Percentiles rank a stretch among this genome's conserved stretches.
These are phyloP conservation scores for Blastobasis lacticolella DNA, from an alignment of 2,888 invertebrate genomes.

Conservation along the genomic window DNA sequence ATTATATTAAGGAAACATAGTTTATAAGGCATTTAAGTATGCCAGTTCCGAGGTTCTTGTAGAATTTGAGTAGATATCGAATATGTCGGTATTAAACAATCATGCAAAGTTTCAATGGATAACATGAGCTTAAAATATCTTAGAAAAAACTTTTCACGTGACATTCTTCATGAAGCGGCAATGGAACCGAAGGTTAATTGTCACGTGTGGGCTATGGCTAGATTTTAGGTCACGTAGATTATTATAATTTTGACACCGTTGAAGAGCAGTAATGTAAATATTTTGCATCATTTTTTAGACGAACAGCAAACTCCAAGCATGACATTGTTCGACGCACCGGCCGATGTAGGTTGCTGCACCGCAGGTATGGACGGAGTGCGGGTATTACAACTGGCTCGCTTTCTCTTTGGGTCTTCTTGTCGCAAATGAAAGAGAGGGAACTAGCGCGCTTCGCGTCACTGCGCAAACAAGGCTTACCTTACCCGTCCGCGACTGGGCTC, in stretches of 20 bases:
- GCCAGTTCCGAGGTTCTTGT: no score
- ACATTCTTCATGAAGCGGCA: no score
- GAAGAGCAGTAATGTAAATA: constrained; percentile 22
- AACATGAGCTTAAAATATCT: no score
- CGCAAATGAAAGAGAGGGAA: constrained; percentile 33
- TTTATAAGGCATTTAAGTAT: no score
- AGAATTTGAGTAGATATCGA: no score
- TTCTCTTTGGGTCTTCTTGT: constrained; percentile 5
- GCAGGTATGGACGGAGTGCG: constrained; percentile 43
- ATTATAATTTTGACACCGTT: constrained; percentile 2
- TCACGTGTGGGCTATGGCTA: not conserved
- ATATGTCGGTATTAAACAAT: no score
- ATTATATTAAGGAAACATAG: no score
- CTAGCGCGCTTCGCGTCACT: constrained; percentile 47
- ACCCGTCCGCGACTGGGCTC: constrained; percentile 57
- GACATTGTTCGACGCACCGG: constrained; percentile 60
- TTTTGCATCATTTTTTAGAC: constrained; percentile 50
- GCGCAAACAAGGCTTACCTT: constrained; percentile 66
- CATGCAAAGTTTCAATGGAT: no score
- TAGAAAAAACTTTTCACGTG: no score
- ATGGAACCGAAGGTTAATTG: no score
- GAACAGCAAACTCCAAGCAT: constrained; percentile 49
- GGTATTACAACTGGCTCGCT: constrained; percentile 32
- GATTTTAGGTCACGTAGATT: constrained; percentile 5
- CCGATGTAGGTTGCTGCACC: constrained; percentile 68